These are phyloP conservation scores for Naja naja DNA, from an alignment of 2,113 vertebrate genomes.

Conservation along the genomic window DNA sequence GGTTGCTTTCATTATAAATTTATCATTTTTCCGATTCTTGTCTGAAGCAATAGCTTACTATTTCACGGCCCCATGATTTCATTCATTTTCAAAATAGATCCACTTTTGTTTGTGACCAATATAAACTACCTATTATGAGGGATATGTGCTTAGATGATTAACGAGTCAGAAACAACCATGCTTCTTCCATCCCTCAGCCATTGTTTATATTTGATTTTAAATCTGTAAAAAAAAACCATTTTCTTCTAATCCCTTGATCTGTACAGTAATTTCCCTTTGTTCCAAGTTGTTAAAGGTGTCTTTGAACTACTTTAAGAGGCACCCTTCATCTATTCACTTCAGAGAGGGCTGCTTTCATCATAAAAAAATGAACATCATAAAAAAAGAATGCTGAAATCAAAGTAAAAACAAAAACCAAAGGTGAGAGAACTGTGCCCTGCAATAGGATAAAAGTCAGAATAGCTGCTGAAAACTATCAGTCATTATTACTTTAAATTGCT, in stretches of 20 bases:
- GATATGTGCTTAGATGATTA: conserved; percentile 67
- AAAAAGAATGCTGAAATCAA: conserved; percentile 71
- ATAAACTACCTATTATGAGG: conserved; percentile 57
- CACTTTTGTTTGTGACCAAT: conserved; percentile 58
- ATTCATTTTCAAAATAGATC: conserved; percentile 48
- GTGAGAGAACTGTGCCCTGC: conserved; percentile 59
- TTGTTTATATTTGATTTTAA: conserved; percentile 77
- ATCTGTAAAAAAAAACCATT: conserved; percentile 64
- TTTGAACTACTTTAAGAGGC: conserved; percentile 67
- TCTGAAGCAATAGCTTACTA: conserved; percentile 39
- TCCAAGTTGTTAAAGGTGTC: conserved; percentile 62
- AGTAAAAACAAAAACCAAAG: conserved; percentile 61
- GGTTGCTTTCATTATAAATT: no score
- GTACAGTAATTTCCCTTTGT: conserved; percentile 75
- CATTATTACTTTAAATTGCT: conserved; percentile 64
- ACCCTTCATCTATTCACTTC: conserved; percentile 65
- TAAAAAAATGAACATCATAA: conserved; percentile 67
- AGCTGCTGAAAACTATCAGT: conserved; percentile 62
- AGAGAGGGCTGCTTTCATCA: conserved; percentile 67
- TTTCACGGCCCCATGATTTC: conserved; percentile 54
- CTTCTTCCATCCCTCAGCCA: conserved; percentile 59
- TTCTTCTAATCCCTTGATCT: conserved; percentile 69
- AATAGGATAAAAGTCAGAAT: conserved; percentile 55
- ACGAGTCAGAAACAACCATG: conserved; percentile 67
- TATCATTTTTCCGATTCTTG: conserved; percentile 41